Percentiles rank a stretch among this genome's conserved stretches.
Evolutionary conservation across 35 echinoderm and acorn worm genomes (phyloP).

Genomic region (Apostichopus parvimensis): DNA sequence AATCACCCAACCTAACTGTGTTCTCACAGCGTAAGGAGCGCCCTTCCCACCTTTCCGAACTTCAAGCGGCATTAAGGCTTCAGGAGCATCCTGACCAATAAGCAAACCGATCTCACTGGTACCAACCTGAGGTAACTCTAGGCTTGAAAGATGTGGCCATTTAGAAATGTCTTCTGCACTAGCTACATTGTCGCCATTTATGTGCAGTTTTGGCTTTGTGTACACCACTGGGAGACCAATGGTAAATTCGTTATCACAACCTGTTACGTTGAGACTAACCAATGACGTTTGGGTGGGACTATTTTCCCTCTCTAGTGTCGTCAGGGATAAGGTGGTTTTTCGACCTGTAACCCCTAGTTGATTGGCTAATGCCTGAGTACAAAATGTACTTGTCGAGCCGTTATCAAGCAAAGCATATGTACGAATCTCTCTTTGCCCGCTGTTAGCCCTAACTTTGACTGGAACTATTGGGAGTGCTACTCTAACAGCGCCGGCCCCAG

Average conservation of each 20-base stretch:
- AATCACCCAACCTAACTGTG: constrained; percentile 75
- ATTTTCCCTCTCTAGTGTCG: not conserved
- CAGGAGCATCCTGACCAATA: constrained; percentile 52
- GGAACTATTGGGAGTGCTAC: no score
- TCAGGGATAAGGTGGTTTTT: not conserved
- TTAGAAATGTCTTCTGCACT: not conserved
- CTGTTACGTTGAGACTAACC: not conserved
- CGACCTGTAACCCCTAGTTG: no score
- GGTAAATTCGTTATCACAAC: not conserved
- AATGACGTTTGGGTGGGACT: not conserved
- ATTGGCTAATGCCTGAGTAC: no score
- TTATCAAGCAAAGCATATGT: no score
- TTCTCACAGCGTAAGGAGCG: constrained; percentile 63
- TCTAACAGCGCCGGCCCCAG: no score
- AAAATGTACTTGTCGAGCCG: no score
- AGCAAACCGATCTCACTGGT: not conserved
- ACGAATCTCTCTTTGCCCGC: no score
- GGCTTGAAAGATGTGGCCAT: not conserved
- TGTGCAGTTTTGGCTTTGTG: not conserved
- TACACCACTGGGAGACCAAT: not conserved
- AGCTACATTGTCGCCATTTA: not conserved
- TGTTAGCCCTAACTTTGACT: no score
- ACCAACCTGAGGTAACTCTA: constrained; percentile 3
- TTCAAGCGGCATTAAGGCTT: constrained; percentile 60
- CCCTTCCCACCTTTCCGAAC: constrained; percentile 39